Base-by-base conservation (phyloP, 1,140 invertebrate species). In the Drosophila ambigua region DNA sequence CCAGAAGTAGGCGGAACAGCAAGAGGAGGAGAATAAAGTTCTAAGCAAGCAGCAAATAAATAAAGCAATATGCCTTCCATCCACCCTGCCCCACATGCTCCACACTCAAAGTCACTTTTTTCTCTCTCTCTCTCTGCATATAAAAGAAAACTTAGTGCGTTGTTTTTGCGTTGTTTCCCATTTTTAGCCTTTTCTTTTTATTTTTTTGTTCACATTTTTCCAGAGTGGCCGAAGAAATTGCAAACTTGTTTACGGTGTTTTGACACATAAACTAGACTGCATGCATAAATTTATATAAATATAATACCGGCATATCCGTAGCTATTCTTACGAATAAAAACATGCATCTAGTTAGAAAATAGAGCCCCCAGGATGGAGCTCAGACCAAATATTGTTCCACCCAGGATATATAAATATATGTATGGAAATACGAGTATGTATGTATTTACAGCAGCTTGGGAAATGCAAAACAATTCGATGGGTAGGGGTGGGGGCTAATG, bases 241-340 rank as follows among this genome's bases (percentile, higher is more conserved):
- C 46, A 64, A 84, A 72, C 66, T 77, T 83, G 81, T 85, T 83
- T 83, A 85, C 81, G 71, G 44, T 46, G 57, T 67, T 79, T 79
- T 62, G 59, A 63, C 71, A 64, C 59, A 73, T 52, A 53, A 46
- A 55, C 71, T 57, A 60, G 52, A 39, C 67, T 55, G 59, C 28
- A 31, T 79, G 39, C 43, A 59, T 71, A 71, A n/a, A 48, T 79
- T 51, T 52, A 50, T 43, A 41, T 57, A 50, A 68, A 24, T 58
- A 57, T 15, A 28, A 43, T 68, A 49, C 48, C 49, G 50, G 48
- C 67, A 43, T 67, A 69, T 69, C 54, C 63, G 31, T 26, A 52
- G 3, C 51, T 26, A 35, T 58, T 52, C 13, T 44, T 20, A 20
- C 31, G 39, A 28, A 69, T 58, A 44, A 9, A 41, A 48, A 15